A percentile compares a stretch with the other conserved stretches of the same genome.
These are phyloP conservation scores for Semaprochilodus insignis DNA, from an alignment of 2,797 vertebrate genomes.

Conservation along the genomic window DNA sequence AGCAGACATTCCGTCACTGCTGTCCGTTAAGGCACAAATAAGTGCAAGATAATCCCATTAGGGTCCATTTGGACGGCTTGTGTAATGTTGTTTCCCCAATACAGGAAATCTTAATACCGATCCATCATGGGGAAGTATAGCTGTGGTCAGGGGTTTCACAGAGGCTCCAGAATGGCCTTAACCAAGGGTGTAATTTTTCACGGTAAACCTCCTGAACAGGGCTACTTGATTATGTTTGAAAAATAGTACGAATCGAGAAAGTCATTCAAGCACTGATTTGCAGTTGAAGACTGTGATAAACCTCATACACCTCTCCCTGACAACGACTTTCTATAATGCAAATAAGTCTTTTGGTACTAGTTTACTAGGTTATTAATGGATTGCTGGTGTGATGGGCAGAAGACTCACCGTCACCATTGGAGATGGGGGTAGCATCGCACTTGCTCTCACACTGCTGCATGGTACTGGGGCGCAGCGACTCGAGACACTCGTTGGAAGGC, in stretches of 20 bases:
- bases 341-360: background rate
- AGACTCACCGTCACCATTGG: slow-evolving; percentile 91
- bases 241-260: slow-evolving; percentile 25
- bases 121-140: slow-evolving; percentile 74
- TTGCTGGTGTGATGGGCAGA: slow-evolving; percentile 1
- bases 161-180: slow-evolving; percentile 34
- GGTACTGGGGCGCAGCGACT: slow-evolving; percentile 85
- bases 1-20: slow-evolving; percentile 78
- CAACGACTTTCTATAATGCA: too few relatives aligned
- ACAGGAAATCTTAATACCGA: slow-evolving; percentile 64
- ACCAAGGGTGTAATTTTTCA: slow-evolving; percentile 7
- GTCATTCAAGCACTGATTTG: slow-evolving; percentile 31
- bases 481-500: slow-evolving; percentile 89
- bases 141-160: slow-evolving; percentile 20
- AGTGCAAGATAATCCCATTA: slow-evolving; percentile 79
- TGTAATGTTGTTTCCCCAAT: slow-evolving; percentile 68
- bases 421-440: slow-evolving; percentile 92
- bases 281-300: background rate
- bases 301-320: too few relatives aligned
- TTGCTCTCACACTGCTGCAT: slow-evolving; percentile 99
- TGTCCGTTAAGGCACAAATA: slow-evolving; percentile 76
- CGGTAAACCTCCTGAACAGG: slow-evolving; percentile 9
- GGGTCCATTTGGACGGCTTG: slow-evolving; percentile 73
- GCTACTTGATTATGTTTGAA: slow-evolving; percentile 9
- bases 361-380: background rate